Evolutionary conservation across 1,140 invertebrate genomes (phyloP), one percentile per base, ranked within the genome.

Genomic region (Solenopsis fugax): DNA sequence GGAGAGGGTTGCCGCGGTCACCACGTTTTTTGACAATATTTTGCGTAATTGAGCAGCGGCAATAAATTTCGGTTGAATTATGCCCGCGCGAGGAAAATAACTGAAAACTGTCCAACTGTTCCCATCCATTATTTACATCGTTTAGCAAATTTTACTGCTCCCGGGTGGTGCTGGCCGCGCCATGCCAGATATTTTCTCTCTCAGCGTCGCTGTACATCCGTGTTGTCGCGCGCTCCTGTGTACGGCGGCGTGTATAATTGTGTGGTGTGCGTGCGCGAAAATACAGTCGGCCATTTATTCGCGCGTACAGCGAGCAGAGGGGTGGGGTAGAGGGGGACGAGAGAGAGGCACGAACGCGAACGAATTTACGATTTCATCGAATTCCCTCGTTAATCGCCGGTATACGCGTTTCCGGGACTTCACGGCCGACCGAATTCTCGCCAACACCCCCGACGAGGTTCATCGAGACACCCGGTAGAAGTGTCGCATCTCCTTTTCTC

Each of bases 61-160:
- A 89, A 93, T 93, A 94, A 93, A 93, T 93, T 93, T 93, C 89
- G 72, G 65, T 91, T 93, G 93, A 94, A 94, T 94, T 93, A 93
- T 94, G 91, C 88, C 85, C 87, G 78, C 84, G 52, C 88, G 87
- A 87, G 85, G 90, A 94, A 94, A 93, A 93, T 94, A 93, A 94
- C 93, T 94, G 93, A 93, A 94, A 94, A 94, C 93, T 93, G 92
- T 94, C 93, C 92, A 90, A 93, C 92, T 91, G 91, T 92, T 93
- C 93, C 91, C 92, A 92, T 92, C 92, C 89, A 94, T 94, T 94
- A 94, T 94, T 94, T 94, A 94, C 93, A 94, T 92, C 93, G 93
- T 93, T 93, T 94, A 94, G 91, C 93, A 93, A 94, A 93, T 94
- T 94, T 94, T 92, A 93, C 93, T 89, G 88, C 88, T 89, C 78